Evolutionary conservation across 2,797 vertebrate species (phyloP), one percentile per base, ranked within the genome.

Genomic region (Streptopelia turtur): DNA sequence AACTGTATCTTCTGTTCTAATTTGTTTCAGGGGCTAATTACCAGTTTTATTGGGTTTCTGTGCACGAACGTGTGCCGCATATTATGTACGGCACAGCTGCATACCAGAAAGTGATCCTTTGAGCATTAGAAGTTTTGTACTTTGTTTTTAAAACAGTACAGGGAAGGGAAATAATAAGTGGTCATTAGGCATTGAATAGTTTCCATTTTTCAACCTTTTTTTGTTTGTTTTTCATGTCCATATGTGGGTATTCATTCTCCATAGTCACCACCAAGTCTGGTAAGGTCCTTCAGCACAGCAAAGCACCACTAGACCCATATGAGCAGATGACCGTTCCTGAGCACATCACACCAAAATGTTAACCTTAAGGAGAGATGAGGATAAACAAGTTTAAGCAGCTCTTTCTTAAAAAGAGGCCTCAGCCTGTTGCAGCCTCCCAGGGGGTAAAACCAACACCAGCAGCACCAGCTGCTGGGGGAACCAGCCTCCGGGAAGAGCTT

Each of bases 11-110:
- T 86, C 64, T 39, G 53, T 86, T 93, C 79, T 70, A 83, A 89
- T 94, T 92, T 89, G 88, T 89, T 96, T 90, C 79, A 47, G 72
- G 61, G 74, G 84, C 82, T 92, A 94, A 96, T 96, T 90, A 83
- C 72, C 83, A 68, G 81, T 90, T 86, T 92, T 81, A 83, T 83
- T 89, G 71, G 78, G 86, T 87, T 94, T 92, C 89, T 80, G 70
- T 49, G 83, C 55, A 43, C 3, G 65, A 81, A 68, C 41, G 64
- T 66, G 72, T 7, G 22, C 65, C 39, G 77, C 87, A 80, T 70
- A 52, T 70, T 78, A 83, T 28, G 52, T 25, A 56, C 4, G 3
- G 95, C 87, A 61, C 90, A 91, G 92, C 90, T 94, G 94, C 53
- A 11, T 23, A 21, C 23, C 56, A 64, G 33, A 71, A 83, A 92